These are phyloP conservation scores for Oeneis ivallda DNA, from an alignment of 2,888 invertebrate species.

Conservation along the genomic window DNA sequence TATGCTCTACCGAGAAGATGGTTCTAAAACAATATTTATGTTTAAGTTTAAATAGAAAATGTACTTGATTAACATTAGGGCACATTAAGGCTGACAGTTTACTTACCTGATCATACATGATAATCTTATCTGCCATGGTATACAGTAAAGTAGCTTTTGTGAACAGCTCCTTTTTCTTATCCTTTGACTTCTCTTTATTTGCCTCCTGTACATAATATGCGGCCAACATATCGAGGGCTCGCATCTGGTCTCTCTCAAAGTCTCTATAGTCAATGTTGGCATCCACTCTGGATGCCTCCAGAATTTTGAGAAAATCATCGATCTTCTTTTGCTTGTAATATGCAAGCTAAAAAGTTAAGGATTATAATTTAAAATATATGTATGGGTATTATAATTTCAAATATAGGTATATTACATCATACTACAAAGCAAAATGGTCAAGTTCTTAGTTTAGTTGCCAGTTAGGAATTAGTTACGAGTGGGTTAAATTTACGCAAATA, in stretches of 20 bases:
- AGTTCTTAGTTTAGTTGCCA: neutral
- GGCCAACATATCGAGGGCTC: constrained; percentile 97
- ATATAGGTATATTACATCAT: neutral
- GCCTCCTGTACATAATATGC: constrained; percentile 99
- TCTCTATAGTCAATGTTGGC: constrained; percentile 93
- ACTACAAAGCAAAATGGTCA: neutral
- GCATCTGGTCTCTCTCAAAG: constrained; percentile 98
- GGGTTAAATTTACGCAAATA: too few species aligned
- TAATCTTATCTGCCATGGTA: constrained; percentile 99
- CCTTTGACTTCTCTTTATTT: constrained; percentile 96
- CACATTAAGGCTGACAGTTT: too few species aligned
- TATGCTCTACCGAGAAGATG: constrained; percentile 99
- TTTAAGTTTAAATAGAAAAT: neutral
- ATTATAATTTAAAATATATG: neutral
- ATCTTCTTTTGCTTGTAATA: constrained; percentile 97
- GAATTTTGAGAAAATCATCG: constrained; percentile 95
- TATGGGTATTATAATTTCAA: neutral
- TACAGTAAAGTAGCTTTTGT: constrained; percentile 98
- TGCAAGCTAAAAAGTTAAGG: constrained; percentile 85
- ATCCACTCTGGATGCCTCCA: constrained; percentile 93
- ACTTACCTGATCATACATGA: constrained; percentile 98
- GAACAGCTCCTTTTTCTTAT: constrained; percentile 95
- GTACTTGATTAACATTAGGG: neutral
- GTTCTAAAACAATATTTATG: constrained; percentile 80
- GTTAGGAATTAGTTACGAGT: too few species aligned